Base-by-base conservation (phyloP, 2,113 vertebrate genomes). In the Suncus etruscus region DNA sequence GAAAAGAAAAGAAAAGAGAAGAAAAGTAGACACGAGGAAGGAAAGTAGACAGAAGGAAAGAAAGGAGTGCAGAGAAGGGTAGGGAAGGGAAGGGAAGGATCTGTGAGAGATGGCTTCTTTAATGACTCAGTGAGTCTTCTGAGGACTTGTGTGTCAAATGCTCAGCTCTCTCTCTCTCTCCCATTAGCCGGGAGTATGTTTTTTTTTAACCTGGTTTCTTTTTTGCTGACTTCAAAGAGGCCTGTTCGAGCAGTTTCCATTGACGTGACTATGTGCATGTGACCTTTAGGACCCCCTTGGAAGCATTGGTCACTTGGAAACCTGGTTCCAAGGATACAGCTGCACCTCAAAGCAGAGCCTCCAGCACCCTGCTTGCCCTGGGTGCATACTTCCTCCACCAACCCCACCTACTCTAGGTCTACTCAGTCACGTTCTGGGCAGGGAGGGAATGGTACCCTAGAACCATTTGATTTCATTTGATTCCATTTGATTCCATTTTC, bases 81-180 rank as follows among this genome's bases (percentile, higher is more conserved):
- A 54, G 51, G 51, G 51, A 54, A 15, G 54, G 18, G 12, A 16
- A 18, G 20, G 58, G 39, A 39, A 39, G 39, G 39, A 39, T 39
- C 39, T 3, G 39, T 70, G 65, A 89, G 83, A 76, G 73, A 69
- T 65, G 32, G 1, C 51, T 90, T 83, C 31, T 45, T 83, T 73
- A 20, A 11, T 65, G 68, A 51, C 83, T 84, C 63, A 50, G 29
- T 80, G n/a, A 66, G 22, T 86, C 92, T 73, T 88, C 24, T 31
- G 87, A 72, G 31, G 69, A 91, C 87, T 70, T 70, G 66, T 87
- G 79, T 90, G 87, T 91, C 82, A 95, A 75, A 69, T 29, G 74
- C 32, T 91, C 50, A 24, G 3, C n/a, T 87, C n/a, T 25, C 7
- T 73, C n/a, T 87, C n/a, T 25, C 7, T 73, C 16, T 85, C 47